Conservation (phyloP, 2,113 vertebrate species). For the Neodontobutis hainanensis region DNA sequence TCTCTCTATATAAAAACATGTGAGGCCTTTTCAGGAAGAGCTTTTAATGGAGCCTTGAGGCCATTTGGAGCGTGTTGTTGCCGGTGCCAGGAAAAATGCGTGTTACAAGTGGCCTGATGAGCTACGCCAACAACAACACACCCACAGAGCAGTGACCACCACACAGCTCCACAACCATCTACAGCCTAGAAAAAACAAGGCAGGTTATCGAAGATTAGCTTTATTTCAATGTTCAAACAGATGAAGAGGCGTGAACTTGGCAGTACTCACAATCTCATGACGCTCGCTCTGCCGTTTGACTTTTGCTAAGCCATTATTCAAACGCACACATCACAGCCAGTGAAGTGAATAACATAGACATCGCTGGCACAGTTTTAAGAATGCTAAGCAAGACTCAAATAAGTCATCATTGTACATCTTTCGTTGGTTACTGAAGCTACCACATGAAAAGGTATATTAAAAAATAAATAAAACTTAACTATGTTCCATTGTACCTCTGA, state of each 20-base stretch:
- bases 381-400: neutral
- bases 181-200: neutral
- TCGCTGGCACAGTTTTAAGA: neutral
- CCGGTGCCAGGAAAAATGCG: neutral
- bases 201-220: constrained; percentile 26
- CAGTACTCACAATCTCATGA: constrained; percentile 28
- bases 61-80: neutral
- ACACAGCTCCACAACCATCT: neutral
- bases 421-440: neutral
- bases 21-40: neutral
- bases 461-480: neutral
- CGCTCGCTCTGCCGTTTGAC: constrained; percentile 7
- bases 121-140: neutral
- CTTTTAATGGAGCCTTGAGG: neutral
- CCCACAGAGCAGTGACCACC: constrained; percentile 1
- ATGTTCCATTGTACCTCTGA: neutral
- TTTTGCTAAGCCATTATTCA: constrained; percentile 4
- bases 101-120: neutral
- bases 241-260: constrained; percentile 52
- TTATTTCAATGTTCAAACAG: constrained; percentile 29
- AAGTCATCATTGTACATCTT: neutral
- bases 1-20: neutral
- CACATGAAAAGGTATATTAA: neutral
- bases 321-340: constrained; percentile 9
- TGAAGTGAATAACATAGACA: neutral